A percentile compares a stretch with the other conserved stretches of the same genome.
Evolutionary conservation across 2,797 vertebrate genomes (phyloP).

Genomic region (Acanthis flammea): DNA sequence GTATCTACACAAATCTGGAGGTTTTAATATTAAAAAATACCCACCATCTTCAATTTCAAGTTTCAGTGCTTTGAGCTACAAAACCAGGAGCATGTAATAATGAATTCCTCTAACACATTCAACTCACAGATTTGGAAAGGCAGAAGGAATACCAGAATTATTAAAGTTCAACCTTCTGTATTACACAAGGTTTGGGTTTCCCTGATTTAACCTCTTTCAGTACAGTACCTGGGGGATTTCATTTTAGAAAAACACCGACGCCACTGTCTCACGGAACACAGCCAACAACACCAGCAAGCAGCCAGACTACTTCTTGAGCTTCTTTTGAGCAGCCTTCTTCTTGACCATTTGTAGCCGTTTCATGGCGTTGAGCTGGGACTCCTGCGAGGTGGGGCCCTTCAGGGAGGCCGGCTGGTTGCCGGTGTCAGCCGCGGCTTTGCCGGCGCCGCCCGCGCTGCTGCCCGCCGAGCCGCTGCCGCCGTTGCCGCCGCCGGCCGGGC

Average conservation of each 20-base stretch:
- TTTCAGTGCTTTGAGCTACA: not conserved
- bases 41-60: not conserved
- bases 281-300: not conserved
- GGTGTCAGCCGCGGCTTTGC: constrained; percentile 75
- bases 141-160: not conserved
- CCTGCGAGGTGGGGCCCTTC: constrained; percentile 91
- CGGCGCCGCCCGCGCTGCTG: constrained; percentile 52
- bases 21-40: not conserved
- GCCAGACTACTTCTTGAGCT: constrained; percentile 86
- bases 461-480: constrained; percentile 53
- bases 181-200: not conserved
- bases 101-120: not conserved
- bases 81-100: not conserved
- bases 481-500: constrained; percentile 56
- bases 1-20: not conserved
- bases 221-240: not conserved
- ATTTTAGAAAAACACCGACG: not conserved
- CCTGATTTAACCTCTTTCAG: not conserved
- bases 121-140: not conserved
- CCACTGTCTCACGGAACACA: not conserved
- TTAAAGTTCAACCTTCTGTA: not conserved
- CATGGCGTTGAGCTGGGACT: constrained; percentile 95
- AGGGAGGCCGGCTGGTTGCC: constrained; percentile 70
- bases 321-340: constrained; percentile 98
- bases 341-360: constrained; percentile 95